These are phyloP conservation scores for Hirundo rustica DNA, from an alignment of 2,797 vertebrate species.

Conservation along the genomic window DNA sequence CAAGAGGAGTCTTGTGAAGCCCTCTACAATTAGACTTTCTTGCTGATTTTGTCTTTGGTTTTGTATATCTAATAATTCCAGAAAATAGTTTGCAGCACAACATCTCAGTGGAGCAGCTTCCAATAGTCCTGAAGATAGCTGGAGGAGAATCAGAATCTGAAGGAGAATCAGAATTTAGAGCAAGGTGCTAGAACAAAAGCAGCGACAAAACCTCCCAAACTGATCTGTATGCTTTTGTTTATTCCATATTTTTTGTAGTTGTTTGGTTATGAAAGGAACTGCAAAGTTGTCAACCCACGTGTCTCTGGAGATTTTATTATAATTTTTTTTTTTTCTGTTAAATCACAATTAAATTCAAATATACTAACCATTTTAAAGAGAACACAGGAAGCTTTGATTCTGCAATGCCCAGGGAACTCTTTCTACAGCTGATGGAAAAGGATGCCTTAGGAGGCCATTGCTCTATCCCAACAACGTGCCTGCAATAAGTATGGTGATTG, in stretches of 20 bases:
- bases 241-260: background rate
- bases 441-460: background rate
- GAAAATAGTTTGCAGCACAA: background rate
- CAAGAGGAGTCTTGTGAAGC: background rate
- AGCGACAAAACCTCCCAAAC: background rate
- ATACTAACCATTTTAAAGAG: background rate
- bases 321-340: background rate
- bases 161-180: background rate
- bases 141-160: no score
- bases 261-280: background rate
- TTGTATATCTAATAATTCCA: background rate
- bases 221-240: background rate
- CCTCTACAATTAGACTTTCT: background rate
- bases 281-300: background rate
- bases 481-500: background rate
- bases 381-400: background rate
- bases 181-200: background rate
- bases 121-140: background rate
- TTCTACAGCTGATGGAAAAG: background rate
- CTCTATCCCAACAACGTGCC: background rate
- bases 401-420: background rate
- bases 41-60: background rate
- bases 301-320: background rate
- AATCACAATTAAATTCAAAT: background rate
- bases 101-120: background rate